phyloP scores from a whole-genome alignment of 2,888 invertebrate genomes.

The Neocrepidodera transversa region DNA sequence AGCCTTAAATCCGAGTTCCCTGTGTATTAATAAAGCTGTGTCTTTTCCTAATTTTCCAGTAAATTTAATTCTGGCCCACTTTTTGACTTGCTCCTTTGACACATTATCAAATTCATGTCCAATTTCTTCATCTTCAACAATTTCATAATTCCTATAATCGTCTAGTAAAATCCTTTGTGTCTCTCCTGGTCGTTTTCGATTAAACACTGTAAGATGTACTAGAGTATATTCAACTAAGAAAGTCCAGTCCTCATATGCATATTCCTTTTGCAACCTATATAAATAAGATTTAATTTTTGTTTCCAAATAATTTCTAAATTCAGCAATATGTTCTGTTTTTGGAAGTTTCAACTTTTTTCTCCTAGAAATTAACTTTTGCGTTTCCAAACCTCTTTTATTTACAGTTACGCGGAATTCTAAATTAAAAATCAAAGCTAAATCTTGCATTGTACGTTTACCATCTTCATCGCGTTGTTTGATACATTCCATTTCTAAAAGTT shows the following conservation, averaged over 20 bases:
- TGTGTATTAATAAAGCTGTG: slow-evolving; percentile 23
- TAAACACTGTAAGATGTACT: slow-evolving; percentile 18
- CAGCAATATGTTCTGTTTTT: slow-evolving; percentile 12
- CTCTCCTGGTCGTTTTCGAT: slow-evolving; percentile 26
- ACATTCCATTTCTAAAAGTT: slow-evolving; percentile 19
- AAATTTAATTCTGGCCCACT: slow-evolving; percentile 25
- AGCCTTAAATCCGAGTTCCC: slow-evolving; percentile 24
- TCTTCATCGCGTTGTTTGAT: slow-evolving; percentile 3
- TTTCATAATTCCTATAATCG: too few relatives aligned
- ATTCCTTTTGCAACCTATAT: not conserved
- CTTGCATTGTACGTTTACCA: slow-evolving; percentile 17
- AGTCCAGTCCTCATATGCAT: slow-evolving; percentile 3
- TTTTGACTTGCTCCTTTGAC: slow-evolving; percentile 21
- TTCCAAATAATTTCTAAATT: slow-evolving; percentile 20
- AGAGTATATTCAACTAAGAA: slow-evolving; percentile 21
- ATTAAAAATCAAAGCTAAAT: slow-evolving; percentile 17
- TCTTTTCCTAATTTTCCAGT: slow-evolving; percentile 27
- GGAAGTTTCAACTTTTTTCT: slow-evolving; percentile 1
- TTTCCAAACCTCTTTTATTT: slow-evolving; percentile 20
- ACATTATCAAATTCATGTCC: slow-evolving; percentile 5
- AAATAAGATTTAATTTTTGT: slow-evolving; percentile 4
- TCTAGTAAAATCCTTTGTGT: slow-evolving; percentile 20
- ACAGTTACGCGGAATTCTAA: slow-evolving; percentile 22
- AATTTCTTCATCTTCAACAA: slow-evolving; percentile 11
- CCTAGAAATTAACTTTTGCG: slow-evolving; percentile 20